A percentile compares a stretch with the other conserved stretches of the same genome.
phyloP scores from a whole-genome alignment of 1,140 invertebrate species.

The Papilio xuthus region DNA sequence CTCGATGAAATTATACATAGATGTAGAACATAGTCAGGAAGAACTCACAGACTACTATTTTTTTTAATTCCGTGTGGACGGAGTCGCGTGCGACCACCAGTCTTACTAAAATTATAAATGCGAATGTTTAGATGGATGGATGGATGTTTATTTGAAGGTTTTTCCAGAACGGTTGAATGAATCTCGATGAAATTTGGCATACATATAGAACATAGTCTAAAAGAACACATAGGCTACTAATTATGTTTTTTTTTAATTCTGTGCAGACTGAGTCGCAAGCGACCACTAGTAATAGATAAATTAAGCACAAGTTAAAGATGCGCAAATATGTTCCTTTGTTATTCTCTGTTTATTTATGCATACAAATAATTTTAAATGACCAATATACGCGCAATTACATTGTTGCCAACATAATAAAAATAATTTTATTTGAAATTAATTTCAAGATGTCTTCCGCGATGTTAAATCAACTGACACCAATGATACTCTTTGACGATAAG shows the following conservation, averaged over 20 bases:
- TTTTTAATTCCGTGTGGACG: neutral
- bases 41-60: neutral
- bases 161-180: no score
- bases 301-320: neutral
- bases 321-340: neutral
- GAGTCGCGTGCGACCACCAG: neutral
- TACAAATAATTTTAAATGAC: neutral
- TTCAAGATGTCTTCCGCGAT: conserved; percentile 25
- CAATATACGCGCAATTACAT: neutral
- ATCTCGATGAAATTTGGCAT: no score
- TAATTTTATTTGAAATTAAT: conserved; percentile 32
- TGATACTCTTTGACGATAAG: neutral
- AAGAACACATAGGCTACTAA: no score
- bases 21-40: no score
- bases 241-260: neutral
- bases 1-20: no score
- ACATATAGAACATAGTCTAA: no score
- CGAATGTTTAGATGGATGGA: no score
- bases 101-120: no score
- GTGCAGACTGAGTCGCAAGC: neutral
- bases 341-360: neutral
- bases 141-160: no score
- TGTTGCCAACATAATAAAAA: conserved; percentile 19
- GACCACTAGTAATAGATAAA: neutral
- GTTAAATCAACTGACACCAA: neutral